Percentiles rank a stretch among this genome's conserved stretches.
Conservation (phyloP, 2,113 vertebrate species). For the Tupaia chinensis region DNA sequence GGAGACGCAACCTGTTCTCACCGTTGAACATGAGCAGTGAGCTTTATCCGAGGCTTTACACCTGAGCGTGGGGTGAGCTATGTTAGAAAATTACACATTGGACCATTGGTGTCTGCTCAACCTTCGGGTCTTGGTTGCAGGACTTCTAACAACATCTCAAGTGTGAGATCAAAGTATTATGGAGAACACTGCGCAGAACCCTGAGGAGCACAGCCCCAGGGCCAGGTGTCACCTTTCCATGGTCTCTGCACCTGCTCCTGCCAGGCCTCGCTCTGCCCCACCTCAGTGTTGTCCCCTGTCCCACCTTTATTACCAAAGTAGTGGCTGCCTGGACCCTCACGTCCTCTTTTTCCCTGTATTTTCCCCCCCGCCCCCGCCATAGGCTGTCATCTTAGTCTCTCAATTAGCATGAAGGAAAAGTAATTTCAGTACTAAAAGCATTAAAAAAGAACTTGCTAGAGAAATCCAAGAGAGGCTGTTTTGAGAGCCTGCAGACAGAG, state of each 20-base stretch:
- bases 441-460: neutral
- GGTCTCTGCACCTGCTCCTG: rapidly evolving
- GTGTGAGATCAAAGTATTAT: rapidly evolving
- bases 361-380: neutral
- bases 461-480: neutral
- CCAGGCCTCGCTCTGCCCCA: too few relatives aligned
- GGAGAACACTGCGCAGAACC: neutral
- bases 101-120: too few relatives aligned
- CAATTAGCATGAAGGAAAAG: neutral
- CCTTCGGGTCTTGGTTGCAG: neutral
- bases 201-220: rapidly evolving
- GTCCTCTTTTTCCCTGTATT: too few relatives aligned
- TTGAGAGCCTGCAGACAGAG: neutral
- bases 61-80: neutral
- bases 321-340: too few relatives aligned
- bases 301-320: rapidly evolving
- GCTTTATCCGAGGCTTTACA: neutral
- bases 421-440: neutral
- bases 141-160: rapidly evolving
- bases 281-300: too few relatives aligned
- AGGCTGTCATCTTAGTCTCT: neutral
- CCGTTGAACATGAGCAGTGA: rapidly evolving
- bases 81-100: neutral
- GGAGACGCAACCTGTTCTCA: rapidly evolving
- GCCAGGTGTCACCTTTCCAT: too few relatives aligned